A percentile compares a stretch with the other conserved stretches of the same genome.
phyloP scores from a whole-genome alignment of 2,113 vertebrate species.

The Bettongia penicillata region DNA sequence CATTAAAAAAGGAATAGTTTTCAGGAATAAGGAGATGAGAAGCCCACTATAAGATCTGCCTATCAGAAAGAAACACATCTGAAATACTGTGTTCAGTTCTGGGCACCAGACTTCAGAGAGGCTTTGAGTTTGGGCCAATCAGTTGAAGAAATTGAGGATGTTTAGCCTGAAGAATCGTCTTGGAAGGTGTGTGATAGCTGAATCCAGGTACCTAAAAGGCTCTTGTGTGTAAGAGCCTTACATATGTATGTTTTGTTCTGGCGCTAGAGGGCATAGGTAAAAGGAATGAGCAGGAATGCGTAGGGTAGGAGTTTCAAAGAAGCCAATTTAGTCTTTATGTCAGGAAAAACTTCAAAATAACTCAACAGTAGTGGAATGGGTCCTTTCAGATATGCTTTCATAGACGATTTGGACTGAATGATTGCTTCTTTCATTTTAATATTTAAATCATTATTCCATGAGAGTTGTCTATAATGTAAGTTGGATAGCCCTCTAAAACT shows the following conservation, averaged over 20 bases:
- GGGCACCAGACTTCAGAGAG: background rate
- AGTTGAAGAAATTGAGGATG: background rate
- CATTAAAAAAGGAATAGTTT: background rate
- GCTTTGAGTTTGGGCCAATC: background rate
- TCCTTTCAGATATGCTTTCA: background rate
- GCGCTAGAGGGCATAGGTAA: background rate
- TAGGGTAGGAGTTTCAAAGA: background rate
- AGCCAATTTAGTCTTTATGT: background rate
- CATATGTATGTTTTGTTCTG: background rate
- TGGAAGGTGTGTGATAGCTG: background rate
- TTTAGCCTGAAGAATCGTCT: background rate
- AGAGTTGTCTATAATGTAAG: slow-evolving; percentile 7
- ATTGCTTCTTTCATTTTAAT: background rate
- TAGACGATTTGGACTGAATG: background rate
- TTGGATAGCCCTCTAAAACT: slow-evolving; percentile 39
- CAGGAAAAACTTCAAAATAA: background rate
- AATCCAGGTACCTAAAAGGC: background rate
- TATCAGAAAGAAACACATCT: background rate
- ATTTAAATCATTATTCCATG: background rate
- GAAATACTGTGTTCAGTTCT: background rate
- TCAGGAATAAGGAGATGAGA: background rate
- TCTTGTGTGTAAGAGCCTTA: background rate
- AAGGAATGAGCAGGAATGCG: background rate
- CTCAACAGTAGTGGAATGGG: background rate
- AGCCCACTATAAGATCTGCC: background rate